Base-by-base conservation (phyloP, 2,113 vertebrate genomes). In the Oreochromis niloticus region DNA sequence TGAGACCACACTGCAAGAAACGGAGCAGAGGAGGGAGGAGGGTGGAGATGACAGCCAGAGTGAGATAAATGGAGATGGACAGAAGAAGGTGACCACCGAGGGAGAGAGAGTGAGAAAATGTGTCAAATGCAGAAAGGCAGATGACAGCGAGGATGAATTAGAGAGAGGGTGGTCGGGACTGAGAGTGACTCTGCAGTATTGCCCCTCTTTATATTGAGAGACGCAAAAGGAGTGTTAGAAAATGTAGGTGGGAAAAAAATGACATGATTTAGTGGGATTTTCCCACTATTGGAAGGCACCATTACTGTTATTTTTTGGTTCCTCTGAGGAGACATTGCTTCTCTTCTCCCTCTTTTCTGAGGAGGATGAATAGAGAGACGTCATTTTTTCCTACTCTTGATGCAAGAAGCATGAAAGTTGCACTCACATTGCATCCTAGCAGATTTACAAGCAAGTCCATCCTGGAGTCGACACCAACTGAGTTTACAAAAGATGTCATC, bases 41-140 rank as follows among this genome's bases (percentile, higher is more conserved):
- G 75, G 78, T 19, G 36, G 43, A 82, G 87, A 57, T 89, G 88
- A 87, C 84, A 92, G 89, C 89, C 89, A 50, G 90, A 93, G 87
- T 86, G 85, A 88, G 92, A 90, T 89, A 89, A 92, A 93, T 84
- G 82, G 90, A 91, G 82, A 83, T 81, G 68, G 87, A 92, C 85
- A 89, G 87, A 91, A 86, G 89, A 92, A 89, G 86, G 81, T 91
- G 94, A 87, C 84, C 87, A 86, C 81, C 39, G 36, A 83, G 84
- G 88, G 85, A 84, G 90, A 66, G 34, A 75, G 87, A 87, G 81
- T 24, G 73, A 83, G 87, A 87, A 86, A 88, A 92, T 88, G 90
- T 91, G 89, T 87, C 91, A 88, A 66, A 83, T 13, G 73, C 46
- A 36, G 82, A 85, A 57, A 85, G 9, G 50, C 34, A 84, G 86